Percentiles rank a stretch among this genome's conserved stretches.
Evolutionary conservation across 2,888 invertebrate genomes (phyloP).

Genomic region (Campoplex nolae): DNA sequence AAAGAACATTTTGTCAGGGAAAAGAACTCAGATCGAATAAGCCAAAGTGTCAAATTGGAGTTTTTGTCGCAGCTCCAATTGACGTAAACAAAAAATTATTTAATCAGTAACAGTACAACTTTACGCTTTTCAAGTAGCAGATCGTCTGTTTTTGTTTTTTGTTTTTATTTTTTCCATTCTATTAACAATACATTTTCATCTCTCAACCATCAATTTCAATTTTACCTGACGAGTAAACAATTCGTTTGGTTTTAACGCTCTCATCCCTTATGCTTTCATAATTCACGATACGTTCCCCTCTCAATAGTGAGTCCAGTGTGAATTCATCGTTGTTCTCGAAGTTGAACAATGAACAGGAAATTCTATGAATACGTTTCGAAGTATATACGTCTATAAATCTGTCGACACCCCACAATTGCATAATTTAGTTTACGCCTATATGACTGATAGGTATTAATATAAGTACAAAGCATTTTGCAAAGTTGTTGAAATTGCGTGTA

Average conservation of each 20-base stretch:
- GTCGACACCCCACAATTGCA: conserved; percentile 8
- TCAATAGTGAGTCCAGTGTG: conserved; percentile 6
- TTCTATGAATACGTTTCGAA: conserved; percentile 30
- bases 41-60: neutral
- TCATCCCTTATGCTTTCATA: conserved; percentile 8
- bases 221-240: neutral
- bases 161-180: neutral
- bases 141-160: neutral
- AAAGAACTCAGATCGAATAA: neutral
- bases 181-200: neutral
- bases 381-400: conserved; percentile 22
- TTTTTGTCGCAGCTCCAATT: neutral
- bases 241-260: neutral
- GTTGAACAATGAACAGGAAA: conserved; percentile 42
- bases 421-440: conserved; percentile 1
- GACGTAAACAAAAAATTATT: neutral
- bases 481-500: conserved; percentile 1
- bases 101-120: neutral
- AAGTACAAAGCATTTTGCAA: neutral
- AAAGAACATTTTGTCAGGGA: neutral
- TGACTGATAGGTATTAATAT: neutral
- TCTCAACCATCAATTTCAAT: neutral
- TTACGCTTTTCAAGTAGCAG: too few relatives aligned
- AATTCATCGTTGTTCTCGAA: conserved; percentile 21
- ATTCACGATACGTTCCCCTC: conserved; percentile 14